Conservation (phyloP, 2,113 vertebrate genomes). For the Sminthopsis crassicaudata region DNA sequence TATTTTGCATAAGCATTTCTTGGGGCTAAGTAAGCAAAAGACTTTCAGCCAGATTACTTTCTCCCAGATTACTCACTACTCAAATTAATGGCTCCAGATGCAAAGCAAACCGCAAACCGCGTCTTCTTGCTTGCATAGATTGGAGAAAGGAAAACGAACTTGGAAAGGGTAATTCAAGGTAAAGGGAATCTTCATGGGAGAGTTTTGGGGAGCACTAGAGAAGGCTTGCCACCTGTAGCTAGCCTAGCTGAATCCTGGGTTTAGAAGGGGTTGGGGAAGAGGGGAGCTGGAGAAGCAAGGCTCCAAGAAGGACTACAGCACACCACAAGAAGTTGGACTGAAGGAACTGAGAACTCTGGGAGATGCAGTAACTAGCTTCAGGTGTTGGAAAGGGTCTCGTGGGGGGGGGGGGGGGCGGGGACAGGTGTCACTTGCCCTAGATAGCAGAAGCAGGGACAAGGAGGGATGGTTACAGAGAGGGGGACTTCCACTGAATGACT, state of each 20-base stretch:
- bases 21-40: background rate
- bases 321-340: background rate
- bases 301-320: background rate
- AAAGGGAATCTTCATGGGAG: background rate
- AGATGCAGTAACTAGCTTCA: rapidly evolving
- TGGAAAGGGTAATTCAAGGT: background rate
- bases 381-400: background rate
- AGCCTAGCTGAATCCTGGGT: background rate
- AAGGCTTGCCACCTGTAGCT: background rate
- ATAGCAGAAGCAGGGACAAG: background rate
- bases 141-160: background rate
- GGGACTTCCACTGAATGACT: background rate
- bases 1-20: background rate
- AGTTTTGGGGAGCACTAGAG: background rate
- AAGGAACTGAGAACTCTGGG: background rate
- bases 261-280: background rate
- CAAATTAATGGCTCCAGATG: no score
- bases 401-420: no score
- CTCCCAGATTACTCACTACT: background rate
- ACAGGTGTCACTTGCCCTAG: background rate
- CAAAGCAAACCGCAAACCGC: no score
- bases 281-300: background rate
- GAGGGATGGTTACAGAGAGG: background rate
- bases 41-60: background rate
- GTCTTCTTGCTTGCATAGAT: background rate